Percentiles rank a stretch among this genome's conserved stretches.
Evolutionary conservation across 1,140 invertebrate genomes (phyloP).

Genomic region (Drosophila rufa): DNA sequence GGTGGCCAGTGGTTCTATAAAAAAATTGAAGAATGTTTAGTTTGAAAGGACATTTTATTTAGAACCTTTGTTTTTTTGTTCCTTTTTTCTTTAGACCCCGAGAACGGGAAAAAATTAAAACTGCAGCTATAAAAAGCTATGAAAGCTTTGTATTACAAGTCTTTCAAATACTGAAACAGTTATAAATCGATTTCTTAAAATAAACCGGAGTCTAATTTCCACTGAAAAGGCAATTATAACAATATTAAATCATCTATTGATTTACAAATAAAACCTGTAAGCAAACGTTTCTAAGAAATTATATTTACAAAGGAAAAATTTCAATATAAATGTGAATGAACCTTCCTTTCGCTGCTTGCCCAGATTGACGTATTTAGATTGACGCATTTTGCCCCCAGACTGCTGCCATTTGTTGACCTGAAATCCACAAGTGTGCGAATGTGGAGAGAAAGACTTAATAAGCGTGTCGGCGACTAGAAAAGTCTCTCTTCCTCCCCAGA

Average conservation of each 20-base stretch:
- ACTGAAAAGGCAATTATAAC: background rate
- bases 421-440: slow-evolving; percentile 65
- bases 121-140: background rate
- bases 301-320: slow-evolving; percentile 9
- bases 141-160: background rate
- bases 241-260: no score
- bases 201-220: background rate
- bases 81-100: no score
- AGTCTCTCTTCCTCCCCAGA: slow-evolving; percentile 9
- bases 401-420: slow-evolving; percentile 16
- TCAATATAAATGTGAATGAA: slow-evolving; percentile 13
- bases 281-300: background rate
- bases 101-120: background rate
- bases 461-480: slow-evolving; percentile 41
- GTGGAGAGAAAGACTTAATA: slow-evolving; percentile 40
- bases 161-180: no score
- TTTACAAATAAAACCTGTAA: no score
- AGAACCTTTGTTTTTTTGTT: background rate
- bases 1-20: background rate
- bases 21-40: background rate
- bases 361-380: slow-evolving; percentile 25
- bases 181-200: background rate
- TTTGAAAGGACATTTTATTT: background rate
- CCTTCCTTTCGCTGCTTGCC: slow-evolving; percentile 1
- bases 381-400: slow-evolving; percentile 25